A percentile compares a stretch with the other conserved stretches of the same genome.
phyloP scores from a whole-genome alignment of 2,113 vertebrate genomes.

The Bubo scandiacus region DNA sequence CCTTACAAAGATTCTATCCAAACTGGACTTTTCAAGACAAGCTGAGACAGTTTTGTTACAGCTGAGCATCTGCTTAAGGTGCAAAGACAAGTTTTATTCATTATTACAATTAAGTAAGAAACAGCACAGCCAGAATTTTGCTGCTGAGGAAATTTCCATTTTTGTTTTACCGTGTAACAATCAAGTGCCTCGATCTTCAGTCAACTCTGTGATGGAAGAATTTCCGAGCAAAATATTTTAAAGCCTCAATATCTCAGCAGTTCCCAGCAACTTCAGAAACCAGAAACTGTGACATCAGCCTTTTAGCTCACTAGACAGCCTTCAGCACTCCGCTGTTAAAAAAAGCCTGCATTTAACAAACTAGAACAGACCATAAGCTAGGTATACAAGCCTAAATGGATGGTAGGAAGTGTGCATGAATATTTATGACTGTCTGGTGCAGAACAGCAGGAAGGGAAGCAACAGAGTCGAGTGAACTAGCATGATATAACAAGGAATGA shows the following conservation, averaged over 20 bases:
- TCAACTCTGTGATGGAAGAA: background rate
- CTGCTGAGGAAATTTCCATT: background rate
- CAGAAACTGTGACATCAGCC: conserved; percentile 20
- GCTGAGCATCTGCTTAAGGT: background rate
- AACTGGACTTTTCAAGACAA: background rate
- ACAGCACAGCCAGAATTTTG: accelerated
- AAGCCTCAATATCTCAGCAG: background rate
- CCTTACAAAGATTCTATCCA: background rate
- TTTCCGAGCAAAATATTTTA: background rate
- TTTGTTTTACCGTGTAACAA: background rate
- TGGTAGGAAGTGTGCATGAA: conserved; percentile 26
- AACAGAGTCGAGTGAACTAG: background rate
- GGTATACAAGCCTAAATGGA: conserved; percentile 4
- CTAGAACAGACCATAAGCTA: conserved; percentile 2
- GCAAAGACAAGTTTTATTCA: background rate
- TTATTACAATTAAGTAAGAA: background rate
- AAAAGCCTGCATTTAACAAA: conserved; percentile 8
- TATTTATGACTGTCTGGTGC: conserved; percentile 69
- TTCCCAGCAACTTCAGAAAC: background rate
- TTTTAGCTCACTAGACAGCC: conserved; percentile 9
- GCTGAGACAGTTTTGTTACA: background rate
- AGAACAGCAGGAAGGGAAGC: conserved; percentile 54
- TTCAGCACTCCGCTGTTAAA: background rate
- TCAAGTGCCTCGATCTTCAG: background rate
- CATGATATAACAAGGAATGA: conserved; percentile 28